phyloP scores from a whole-genome alignment of 2,888 invertebrate species.

The Thereva unica region DNA sequence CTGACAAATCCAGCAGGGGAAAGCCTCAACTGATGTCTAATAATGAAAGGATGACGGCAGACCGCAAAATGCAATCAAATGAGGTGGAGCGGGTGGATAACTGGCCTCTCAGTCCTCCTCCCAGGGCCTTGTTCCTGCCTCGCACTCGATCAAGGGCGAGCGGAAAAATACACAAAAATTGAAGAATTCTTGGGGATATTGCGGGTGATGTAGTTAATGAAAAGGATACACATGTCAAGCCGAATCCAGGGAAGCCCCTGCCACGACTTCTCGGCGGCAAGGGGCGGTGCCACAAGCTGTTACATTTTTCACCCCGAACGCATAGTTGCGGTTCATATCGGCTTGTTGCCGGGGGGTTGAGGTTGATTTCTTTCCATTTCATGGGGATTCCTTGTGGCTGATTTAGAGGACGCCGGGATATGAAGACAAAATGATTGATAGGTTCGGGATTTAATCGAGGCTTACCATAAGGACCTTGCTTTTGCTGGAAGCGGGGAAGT shows the following conservation, averaged over 20 bases:
- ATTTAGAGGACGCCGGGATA: neutral
- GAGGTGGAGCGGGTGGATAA: slow-evolving; percentile 30
- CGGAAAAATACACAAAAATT: slow-evolving; percentile 8
- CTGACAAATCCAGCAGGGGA: slow-evolving; percentile 21
- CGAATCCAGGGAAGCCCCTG: neutral
- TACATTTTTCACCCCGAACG: slow-evolving; percentile 24
- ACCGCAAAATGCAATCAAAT: slow-evolving; percentile 40
- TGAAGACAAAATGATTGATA: neutral
- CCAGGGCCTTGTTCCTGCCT: too few relatives aligned
- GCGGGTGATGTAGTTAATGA: slow-evolving; percentile 38
- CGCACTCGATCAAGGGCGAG: slow-evolving; percentile 21
- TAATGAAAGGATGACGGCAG: slow-evolving; percentile 36
- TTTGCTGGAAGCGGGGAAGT: too few relatives aligned
- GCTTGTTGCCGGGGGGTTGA: neutral
- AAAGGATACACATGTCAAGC: slow-evolving; percentile 40
- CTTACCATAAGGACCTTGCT: too few relatives aligned
- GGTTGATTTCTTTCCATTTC: slow-evolving; percentile 2
- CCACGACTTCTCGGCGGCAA: neutral
- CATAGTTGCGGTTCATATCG: slow-evolving; percentile 6
- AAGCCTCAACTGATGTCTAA: slow-evolving; percentile 25
- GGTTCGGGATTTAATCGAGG: too few relatives aligned
- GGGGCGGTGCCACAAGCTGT: slow-evolving; percentile 31
- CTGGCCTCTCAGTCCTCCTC: slow-evolving; percentile 18
- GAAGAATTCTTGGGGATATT: slow-evolving; percentile 17
- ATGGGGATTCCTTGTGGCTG: neutral